These are phyloP conservation scores for Antitype chi DNA, from an alignment of 2,888 invertebrate genomes.

Conservation along the genomic window DNA sequence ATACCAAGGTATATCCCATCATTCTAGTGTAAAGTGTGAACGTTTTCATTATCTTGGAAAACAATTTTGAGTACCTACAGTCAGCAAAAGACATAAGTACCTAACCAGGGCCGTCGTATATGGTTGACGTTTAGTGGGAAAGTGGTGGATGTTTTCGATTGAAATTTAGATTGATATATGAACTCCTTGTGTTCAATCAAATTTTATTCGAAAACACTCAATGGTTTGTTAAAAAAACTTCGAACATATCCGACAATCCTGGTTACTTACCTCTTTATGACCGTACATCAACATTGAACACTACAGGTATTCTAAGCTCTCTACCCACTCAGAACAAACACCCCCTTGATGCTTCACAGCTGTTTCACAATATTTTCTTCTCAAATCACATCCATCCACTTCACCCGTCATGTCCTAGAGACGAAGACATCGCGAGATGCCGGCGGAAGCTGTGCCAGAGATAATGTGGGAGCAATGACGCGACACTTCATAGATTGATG, in stretches of 20 bases:
- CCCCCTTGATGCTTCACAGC: conserved; percentile 16
- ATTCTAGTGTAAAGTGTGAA: neutral
- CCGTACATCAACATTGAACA: neutral
- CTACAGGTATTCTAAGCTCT: neutral
- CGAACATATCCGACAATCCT: no score
- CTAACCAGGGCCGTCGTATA: no score
- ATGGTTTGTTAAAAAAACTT: no score
- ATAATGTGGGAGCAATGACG: conserved; percentile 81
- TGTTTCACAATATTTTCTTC: conserved; percentile 47
- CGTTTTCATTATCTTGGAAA: neutral
- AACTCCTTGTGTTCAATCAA: no score
- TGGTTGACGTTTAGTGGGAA: no score
- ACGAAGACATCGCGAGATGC: conserved; percentile 53
- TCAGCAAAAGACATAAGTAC: no score
- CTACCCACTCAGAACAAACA: neutral
- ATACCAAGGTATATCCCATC: neutral
- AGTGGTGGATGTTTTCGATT: no score
- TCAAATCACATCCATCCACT: conserved; percentile 45
- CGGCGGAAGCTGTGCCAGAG: conserved; percentile 76
- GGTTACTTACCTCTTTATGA: neutral
- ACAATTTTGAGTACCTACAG: no score
- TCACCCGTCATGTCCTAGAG: conserved; percentile 53
- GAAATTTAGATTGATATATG: no score
- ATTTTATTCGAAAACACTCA: no score
- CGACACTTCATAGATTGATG: conserved; percentile 80